Evolutionary conservation across 2,113 vertebrate genomes (phyloP), one percentile per base, ranked within the genome.

Genomic region (Acanthisitta chloris): DNA sequence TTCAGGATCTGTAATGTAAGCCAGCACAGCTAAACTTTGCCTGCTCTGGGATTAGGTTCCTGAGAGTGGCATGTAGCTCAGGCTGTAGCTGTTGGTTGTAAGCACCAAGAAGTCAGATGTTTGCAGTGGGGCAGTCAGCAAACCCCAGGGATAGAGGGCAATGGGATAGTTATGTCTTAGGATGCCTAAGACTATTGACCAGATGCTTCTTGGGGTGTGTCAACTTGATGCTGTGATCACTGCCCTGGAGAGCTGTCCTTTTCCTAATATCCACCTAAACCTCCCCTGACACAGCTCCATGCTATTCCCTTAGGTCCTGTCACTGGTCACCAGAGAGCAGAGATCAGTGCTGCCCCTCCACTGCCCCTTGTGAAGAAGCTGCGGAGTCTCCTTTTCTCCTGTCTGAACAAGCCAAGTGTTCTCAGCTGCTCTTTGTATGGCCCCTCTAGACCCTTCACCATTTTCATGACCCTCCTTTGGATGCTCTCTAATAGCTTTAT

Each of bases 31-130:
- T 84, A 11, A 54, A 19, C 28, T 40, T 16, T 34, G 34, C 69
- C 24, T 42, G 10, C n/a, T 72, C 57, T 43, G 17, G 33, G 54
- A 20, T 15, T 5, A 14, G 14, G 17, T 17, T 82, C 45, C 65
- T 0, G 2, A 20, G 33, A 82, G 38, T 5, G 34, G 5, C 43
- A 29, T 0, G 0, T 0, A 34, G n/a, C 29, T 55, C 40, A 38
- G 24, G 14, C 38, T 24, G 28, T 43, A 52, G 69, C 43, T 67
- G 67, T 25, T 80, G 57, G 57, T 5, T 43, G 0, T 1, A 24
- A 46, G 52, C 31, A 11, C 36, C 12, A 71, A 40, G 42, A 15
- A 42, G 54, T 17, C 49, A 54, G 76, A 42, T 18, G 34, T 26
- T 9, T 46, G 46, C 31, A 64, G 33, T 3, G 8, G 29, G 26